A percentile compares a stretch with the other conserved stretches of the same genome.
These are phyloP conservation scores for Menidia beryllina DNA, from an alignment of 2,113 vertebrate species.

Conservation along the genomic window DNA sequence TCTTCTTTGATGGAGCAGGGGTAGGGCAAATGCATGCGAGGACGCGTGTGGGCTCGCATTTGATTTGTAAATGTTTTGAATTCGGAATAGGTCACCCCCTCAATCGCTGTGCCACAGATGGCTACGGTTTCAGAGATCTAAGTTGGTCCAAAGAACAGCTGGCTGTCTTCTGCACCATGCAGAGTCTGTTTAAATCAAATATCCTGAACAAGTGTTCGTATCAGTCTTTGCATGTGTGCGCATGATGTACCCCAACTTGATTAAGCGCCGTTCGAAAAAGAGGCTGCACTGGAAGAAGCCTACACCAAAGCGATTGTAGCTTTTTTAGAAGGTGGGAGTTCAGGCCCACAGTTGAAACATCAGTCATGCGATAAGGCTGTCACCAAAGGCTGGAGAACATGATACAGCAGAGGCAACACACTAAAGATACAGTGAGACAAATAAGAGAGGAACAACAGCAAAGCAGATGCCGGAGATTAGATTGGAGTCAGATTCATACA, in stretches of 20 bases:
- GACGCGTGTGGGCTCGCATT: conserved; percentile 60
- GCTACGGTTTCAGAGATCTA: conserved; percentile 70
- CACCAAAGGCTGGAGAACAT: conserved; percentile 37
- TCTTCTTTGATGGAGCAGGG: conserved; percentile 65
- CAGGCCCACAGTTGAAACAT: conserved; percentile 33
- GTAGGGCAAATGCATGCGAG: conserved; percentile 21
- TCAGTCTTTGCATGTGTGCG: conserved; percentile 29
- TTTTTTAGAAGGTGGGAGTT: conserved; percentile 35
- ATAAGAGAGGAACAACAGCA: conserved; percentile 46
- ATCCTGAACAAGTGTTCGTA: conserved; percentile 59
- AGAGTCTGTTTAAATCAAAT: conserved; percentile 68
- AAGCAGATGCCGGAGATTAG: conserved; percentile 66
- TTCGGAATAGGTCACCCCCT: conserved; percentile 60
- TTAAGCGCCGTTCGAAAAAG: conserved; percentile 1
- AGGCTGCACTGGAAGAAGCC: conserved; percentile 10
- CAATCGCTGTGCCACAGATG: conserved; percentile 69
- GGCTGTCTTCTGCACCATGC: conserved; percentile 65
- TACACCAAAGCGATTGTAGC: background rate
- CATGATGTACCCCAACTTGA: conserved; percentile 32
- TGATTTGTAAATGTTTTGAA: conserved; percentile 70
- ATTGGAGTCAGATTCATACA: conserved; percentile 48
- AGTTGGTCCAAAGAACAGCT: conserved; percentile 73
- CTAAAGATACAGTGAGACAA: conserved; percentile 53
- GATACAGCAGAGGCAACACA: conserved; percentile 35
- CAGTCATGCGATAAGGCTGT: conserved; percentile 44